Evolutionary conservation across 2,888 invertebrate genomes (phyloP).

Genomic region (Brachycybe producta): DNA sequence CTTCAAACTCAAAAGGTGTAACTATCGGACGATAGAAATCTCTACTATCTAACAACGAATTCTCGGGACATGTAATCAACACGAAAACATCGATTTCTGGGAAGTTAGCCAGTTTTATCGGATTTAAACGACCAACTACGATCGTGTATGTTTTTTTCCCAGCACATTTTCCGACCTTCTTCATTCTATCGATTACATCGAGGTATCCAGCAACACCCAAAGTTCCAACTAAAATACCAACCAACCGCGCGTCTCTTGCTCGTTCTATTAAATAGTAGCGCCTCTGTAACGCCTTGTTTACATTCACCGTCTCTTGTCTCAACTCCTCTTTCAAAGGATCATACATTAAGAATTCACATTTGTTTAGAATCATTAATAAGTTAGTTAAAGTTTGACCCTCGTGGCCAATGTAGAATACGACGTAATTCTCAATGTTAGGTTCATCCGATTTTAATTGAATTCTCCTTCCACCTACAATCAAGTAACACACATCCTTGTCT

Average conservation of each 20-base stretch:
- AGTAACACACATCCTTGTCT: not conserved
- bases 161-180: slow-evolving; percentile 53
- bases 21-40: slow-evolving; percentile 84
- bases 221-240: slow-evolving; percentile 85
- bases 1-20: slow-evolving; percentile 83
- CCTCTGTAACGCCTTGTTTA: slow-evolving; percentile 55
- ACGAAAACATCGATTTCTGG: slow-evolving; percentile 88
- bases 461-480: not conserved
- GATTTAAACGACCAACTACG: slow-evolving; percentile 86
- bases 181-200: slow-evolving; percentile 57
- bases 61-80: slow-evolving; percentile 81
- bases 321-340: slow-evolving; percentile 28
- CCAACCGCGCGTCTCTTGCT: slow-evolving; percentile 71
- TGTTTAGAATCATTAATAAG: slow-evolving; percentile 37
- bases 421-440: slow-evolving; percentile 40
- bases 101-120: slow-evolving; percentile 89
- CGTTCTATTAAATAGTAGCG: slow-evolving; percentile 76
- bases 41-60: slow-evolving; percentile 63
- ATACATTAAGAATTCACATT: slow-evolving; percentile 32
- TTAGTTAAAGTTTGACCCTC: slow-evolving; percentile 52
- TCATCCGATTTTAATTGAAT: not conserved
- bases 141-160: slow-evolving; percentile 82
- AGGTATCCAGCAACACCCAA: slow-evolving; percentile 68
- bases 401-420: slow-evolving; percentile 52
- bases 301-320: slow-evolving; percentile 25